Evolutionary conservation across 2,113 vertebrate genomes (phyloP).

Genomic region (Verasper variegatus): DNA sequence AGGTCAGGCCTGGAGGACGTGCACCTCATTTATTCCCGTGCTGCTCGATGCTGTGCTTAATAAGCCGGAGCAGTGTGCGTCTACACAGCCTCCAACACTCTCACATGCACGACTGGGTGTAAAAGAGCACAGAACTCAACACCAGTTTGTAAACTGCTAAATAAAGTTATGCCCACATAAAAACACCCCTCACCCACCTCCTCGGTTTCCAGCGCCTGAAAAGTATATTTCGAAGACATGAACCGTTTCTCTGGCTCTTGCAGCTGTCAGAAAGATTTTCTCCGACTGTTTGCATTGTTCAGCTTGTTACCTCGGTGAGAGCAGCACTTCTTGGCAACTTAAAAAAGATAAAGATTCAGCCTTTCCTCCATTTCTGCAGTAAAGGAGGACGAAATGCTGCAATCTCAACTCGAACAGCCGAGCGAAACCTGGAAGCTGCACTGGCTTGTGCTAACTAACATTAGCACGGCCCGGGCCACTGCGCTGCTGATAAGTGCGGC

Average conservation of each 20-base stretch:
- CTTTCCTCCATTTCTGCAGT: neutral
- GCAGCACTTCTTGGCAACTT: constrained; percentile 18
- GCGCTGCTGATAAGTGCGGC: neutral
- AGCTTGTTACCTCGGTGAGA: no score
- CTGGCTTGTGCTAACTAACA: neutral
- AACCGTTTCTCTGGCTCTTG: neutral
- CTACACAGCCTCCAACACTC: neutral
- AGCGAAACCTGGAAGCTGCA: neutral
- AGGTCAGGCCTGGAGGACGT: constrained; percentile 27
- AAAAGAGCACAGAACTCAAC: neutral
- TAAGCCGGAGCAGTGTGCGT: neutral
- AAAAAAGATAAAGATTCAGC: constrained; percentile 31
- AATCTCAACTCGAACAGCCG: neutral
- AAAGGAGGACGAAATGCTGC: neutral
- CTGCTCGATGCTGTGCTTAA: neutral
- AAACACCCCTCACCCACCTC: neutral
- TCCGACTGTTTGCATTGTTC: neutral
- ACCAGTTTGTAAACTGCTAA: no score
- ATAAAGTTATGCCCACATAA: neutral
- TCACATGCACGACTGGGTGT: no score
- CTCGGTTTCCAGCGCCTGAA: neutral
- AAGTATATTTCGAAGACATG: neutral
- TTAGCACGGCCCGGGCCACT: neutral
- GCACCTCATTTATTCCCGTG: neutral
- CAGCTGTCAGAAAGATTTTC: constrained; percentile 14